A percentile compares a stretch with the other conserved stretches of the same genome.
Conservation (phyloP, 2,888 invertebrate genomes). For the Cheiracanthium punctorium region DNA sequence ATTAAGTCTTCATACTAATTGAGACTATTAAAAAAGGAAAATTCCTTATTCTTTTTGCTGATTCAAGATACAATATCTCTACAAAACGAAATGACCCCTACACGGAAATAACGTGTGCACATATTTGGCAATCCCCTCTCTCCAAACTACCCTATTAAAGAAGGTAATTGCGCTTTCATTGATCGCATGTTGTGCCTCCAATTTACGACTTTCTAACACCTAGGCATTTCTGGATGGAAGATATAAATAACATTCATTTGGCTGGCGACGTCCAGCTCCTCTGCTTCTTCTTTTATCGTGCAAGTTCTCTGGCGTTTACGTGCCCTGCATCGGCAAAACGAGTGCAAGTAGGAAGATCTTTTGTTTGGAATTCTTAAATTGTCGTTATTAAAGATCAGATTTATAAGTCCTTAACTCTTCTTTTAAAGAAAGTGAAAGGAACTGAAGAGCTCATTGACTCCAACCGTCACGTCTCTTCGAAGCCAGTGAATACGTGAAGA, state of each 20-base stretch:
- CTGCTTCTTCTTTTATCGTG: not conserved
- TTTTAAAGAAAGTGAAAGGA: not conserved
- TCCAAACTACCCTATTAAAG: too few species aligned
- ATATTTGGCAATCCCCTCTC: too few species aligned
- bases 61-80: too few species aligned
- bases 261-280: not conserved
- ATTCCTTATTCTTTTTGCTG: too few species aligned
- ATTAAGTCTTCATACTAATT: too few species aligned
- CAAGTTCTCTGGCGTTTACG: slow-evolving; percentile 5
- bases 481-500: not conserved
- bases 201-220: not conserved
- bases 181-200: not conserved
- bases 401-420: slow-evolving; percentile 35
- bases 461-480: not conserved
- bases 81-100: too few species aligned
- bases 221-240: slow-evolving; percentile 7
- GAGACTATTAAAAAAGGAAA: too few species aligned
- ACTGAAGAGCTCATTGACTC: not conserved
- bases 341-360: slow-evolving; percentile 5
- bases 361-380: slow-evolving; percentile 15
- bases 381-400: slow-evolving; percentile 20
- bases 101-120: too few species aligned
- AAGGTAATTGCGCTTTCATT: not conserved
- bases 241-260: slow-evolving; percentile 24
- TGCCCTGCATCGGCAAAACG: slow-evolving; percentile 20